A percentile compares a stretch with the other conserved stretches of the same genome.
phyloP scores from a whole-genome alignment of 1,140 invertebrate genomes.

The Euura lappo region DNA sequence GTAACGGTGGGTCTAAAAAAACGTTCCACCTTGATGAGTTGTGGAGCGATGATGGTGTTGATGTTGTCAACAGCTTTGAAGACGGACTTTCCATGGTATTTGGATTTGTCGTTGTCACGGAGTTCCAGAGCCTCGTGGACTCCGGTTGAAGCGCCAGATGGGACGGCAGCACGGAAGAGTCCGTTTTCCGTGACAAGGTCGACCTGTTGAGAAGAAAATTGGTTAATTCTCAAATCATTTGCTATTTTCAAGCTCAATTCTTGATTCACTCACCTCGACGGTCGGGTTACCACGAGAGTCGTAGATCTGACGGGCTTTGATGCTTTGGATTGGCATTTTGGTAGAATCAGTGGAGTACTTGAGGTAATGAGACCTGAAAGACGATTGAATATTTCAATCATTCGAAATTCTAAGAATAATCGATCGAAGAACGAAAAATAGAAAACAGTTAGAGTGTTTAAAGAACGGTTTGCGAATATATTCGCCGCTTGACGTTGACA shows the following conservation, averaged over 20 bases:
- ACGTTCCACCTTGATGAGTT: constrained; percentile 76
- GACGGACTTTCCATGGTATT: constrained; percentile 96
- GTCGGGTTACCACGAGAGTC: constrained; percentile 99
- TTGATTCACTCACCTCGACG: constrained; percentile 75
- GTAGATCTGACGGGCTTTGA: constrained; percentile 96
- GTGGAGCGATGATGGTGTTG: constrained; percentile 86
- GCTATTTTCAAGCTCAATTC: background rate
- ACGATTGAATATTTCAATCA: background rate
- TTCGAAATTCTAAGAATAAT: too few species aligned
- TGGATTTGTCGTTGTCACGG: constrained; percentile 87
- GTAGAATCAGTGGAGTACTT: constrained; percentile 22
- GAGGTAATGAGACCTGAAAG: constrained; percentile 36
- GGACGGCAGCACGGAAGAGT: constrained; percentile 95
- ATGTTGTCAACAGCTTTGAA: constrained; percentile 93
- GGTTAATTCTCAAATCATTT: constrained; percentile 17
- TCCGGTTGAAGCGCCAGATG: constrained; percentile 96
- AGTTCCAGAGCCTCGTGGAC: constrained; percentile 97
- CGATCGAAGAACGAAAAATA: too few species aligned
- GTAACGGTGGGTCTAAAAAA: background rate
- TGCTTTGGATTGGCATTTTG: constrained; percentile 80
- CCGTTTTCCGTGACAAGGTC: constrained; percentile 76
- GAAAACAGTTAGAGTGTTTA: too few species aligned
- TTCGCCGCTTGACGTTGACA: too few species aligned
- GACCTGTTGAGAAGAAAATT: constrained; percentile 42
- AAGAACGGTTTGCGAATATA: too few species aligned